Base-by-base conservation (phyloP, 2,113 vertebrate genomes). In the Pluvianellus socialis region DNA sequence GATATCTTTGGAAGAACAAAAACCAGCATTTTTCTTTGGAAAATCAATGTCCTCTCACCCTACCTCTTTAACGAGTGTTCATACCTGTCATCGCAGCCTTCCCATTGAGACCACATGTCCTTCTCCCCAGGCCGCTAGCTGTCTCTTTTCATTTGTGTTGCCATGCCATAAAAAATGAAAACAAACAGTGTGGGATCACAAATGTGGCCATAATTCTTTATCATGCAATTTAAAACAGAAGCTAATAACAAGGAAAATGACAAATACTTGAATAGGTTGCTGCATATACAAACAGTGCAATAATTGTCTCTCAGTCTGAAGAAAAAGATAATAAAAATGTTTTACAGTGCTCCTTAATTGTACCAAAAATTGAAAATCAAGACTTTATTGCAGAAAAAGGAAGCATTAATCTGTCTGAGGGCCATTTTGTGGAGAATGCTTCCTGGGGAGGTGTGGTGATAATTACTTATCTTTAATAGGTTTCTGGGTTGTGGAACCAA, bases 261-360 rank as follows among this genome's bases (percentile, higher is more conserved):
- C 90, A 96, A 96, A 97, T 97, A 95, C 89, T 95, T 94, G 94
- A 97, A 91, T 92, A 96, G 90, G 92, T 94, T 98, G 77, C 85
- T 96, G 88, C 94, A 95, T 97, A 96, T 94, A 97, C 91, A 97
- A 97, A 96, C 70, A 96, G 20, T 72, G 84, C 40, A 90, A 87
- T 98, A 98, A 98, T 97, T 98, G 96, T 97, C 88, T 97, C 87
- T 97, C 86, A 94, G 79, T 88, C 95, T 94, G 91, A 91, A 84
- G 56, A 94, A 95, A 94, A 96, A 98, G 94, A 97, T 92, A 96
- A 97, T 96, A 98, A 98, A 98, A 97, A 81, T 96, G 77, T 94
- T 97, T 97, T 97, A 96, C 91, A 95, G 90, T 90, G 73, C 68
- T 96, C 83, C 62, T 94, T 97, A 97, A 97, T 98, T 33, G 81